A percentile compares a stretch with the other conserved stretches of the same genome.
phyloP scores from a whole-genome alignment of 30 jellyfish, hydroid and myxozoan genomes.

The Pelagia noctiluca region DNA sequence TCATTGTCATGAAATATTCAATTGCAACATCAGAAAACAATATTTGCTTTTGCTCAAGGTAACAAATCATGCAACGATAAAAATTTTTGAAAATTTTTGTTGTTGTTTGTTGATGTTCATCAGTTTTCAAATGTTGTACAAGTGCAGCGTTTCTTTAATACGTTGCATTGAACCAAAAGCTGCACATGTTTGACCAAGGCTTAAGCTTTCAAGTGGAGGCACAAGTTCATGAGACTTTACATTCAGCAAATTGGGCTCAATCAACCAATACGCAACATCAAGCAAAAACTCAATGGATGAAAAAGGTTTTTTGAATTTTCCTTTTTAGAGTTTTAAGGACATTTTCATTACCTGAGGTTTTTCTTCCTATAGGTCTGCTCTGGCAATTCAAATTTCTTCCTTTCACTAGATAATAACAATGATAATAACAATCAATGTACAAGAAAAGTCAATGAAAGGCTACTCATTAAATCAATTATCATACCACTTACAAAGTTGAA shows the following conservation, averaged over 20 bases:
- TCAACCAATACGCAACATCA: background rate
- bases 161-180: background rate
- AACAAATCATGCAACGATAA: no score
- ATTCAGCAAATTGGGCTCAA: background rate
- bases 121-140: no score
- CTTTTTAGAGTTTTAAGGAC: background rate
- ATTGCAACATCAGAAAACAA: no score
- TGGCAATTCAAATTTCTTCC: conserved; percentile 42
- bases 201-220: no score
- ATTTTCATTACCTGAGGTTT: conserved; percentile 27
- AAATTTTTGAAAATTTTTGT: no score
- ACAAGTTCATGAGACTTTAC: no score
- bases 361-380: conserved; percentile 37
- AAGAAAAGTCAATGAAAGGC: background rate
- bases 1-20: no score
- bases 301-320: no score
- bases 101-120: no score
- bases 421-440: background rate
- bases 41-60: no score
- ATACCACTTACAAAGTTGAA: background rate
- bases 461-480: background rate
- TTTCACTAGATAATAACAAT: conserved; percentile 19
- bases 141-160: no score
- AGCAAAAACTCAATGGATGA: no score
- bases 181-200: background rate